Evolutionary conservation across 2,797 vertebrate species (phyloP).

Genomic region (Acanthornis magna): DNA sequence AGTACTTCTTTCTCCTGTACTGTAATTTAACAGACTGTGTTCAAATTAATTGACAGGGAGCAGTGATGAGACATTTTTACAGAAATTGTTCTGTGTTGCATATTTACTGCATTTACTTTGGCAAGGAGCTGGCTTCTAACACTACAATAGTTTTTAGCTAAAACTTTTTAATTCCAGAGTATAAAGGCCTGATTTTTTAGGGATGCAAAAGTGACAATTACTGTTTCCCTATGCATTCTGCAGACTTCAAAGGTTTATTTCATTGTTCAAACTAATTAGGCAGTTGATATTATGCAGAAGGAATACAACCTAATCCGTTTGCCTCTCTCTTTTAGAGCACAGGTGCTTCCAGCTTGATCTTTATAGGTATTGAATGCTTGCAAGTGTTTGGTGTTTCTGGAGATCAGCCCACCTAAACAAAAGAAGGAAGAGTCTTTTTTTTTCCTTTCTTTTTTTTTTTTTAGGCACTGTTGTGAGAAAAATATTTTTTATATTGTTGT

Average conservation of each 20-base stretch:
- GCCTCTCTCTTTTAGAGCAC: not conserved
- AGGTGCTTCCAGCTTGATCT: not conserved
- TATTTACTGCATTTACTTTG: not conserved
- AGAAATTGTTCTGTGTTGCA: not conserved
- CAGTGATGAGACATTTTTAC: not conserved
- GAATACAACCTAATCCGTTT: not conserved
- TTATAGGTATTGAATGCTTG: not conserved
- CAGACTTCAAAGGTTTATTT: not conserved
- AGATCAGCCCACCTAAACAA: not conserved
- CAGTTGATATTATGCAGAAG: not conserved
- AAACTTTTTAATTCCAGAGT: not conserved
- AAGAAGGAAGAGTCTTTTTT: not conserved
- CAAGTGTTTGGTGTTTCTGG: not conserved
- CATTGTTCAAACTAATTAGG: not conserved
- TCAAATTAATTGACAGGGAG: not conserved
- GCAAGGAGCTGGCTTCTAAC: not conserved
- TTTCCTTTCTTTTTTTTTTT: accelerated
- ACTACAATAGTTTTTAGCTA: not conserved
- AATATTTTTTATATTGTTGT: not conserved
- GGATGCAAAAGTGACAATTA: not conserved
- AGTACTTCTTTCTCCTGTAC: not conserved
- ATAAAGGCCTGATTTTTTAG: not conserved
- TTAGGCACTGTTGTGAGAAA: not conserved
- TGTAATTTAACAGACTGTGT: not conserved
- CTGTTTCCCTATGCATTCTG: not conserved